These are phyloP conservation scores for Halotydeus destructor DNA, from an alignment of 1,140 invertebrate genomes.

Conservation along the genomic window DNA sequence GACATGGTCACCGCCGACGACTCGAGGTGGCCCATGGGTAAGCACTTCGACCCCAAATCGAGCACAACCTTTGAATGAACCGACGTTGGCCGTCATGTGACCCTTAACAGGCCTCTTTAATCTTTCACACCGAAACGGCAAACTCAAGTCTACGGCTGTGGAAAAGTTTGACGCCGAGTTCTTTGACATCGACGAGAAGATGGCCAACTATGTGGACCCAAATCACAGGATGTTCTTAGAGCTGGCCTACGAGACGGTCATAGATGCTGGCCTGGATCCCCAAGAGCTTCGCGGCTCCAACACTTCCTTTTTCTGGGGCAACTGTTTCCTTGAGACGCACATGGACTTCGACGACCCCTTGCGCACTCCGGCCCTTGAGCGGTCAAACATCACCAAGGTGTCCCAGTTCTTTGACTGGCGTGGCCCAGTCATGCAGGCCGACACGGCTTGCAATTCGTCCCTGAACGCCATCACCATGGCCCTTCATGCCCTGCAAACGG, in stretches of 20 bases:
- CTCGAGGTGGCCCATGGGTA: constrained; percentile 38
- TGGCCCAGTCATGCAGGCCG: constrained; percentile 68
- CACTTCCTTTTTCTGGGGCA: constrained; percentile 72
- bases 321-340: constrained; percentile 29
- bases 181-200: constrained; percentile 72
- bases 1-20: constrained; percentile 74
- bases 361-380: constrained; percentile 32
- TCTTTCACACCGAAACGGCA: background rate
- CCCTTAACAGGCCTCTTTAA: background rate
- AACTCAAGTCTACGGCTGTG: constrained; percentile 44
- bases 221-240: constrained; percentile 72
- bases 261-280: constrained; percentile 53
- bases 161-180: constrained; percentile 67
- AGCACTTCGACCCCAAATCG: background rate
- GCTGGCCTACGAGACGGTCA: constrained; percentile 72
- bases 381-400: constrained; percentile 90
- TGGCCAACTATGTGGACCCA: constrained; percentile 83
- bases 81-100: background rate
- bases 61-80: background rate
- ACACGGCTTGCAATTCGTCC: constrained; percentile 87
- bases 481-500: too few relatives aligned
- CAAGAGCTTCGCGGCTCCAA: constrained; percentile 31
- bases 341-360: background rate
- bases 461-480: constrained; percentile 71
- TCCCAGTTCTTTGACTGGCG: constrained; percentile 83